These are phyloP conservation scores for Parazoanthus darwini DNA, from an alignment of 92 coral and sea anemone genomes.

Conservation along the genomic window DNA sequence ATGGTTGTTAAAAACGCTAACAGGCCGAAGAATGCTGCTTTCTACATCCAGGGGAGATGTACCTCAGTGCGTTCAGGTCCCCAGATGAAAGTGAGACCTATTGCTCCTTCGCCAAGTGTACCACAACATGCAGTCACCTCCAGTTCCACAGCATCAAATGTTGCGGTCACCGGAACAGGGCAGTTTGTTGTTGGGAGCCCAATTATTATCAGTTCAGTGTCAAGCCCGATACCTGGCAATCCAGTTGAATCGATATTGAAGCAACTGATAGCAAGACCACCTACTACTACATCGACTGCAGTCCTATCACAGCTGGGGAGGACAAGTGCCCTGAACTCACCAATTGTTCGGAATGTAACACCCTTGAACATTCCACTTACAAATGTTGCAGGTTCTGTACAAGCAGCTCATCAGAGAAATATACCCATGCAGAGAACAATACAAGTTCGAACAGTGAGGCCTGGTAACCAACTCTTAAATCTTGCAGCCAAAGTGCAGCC, in stretches of 20 bases:
- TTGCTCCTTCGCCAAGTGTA: background rate
- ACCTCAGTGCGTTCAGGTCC: background rate
- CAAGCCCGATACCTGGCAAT: background rate
- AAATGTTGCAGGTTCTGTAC: background rate
- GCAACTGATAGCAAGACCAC: background rate
- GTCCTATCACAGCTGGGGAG: background rate
- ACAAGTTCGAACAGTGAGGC: background rate
- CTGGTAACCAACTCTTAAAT: background rate
- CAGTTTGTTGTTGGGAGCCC: constrained; percentile 24
- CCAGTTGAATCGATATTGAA: background rate
- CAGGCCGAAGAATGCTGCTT: background rate
- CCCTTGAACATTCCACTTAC: background rate
- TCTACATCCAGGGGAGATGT: background rate
- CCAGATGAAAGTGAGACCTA: background rate
- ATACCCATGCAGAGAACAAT: background rate
- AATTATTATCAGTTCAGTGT: background rate
- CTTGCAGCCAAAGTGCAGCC: background rate
- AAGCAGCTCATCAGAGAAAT: background rate
- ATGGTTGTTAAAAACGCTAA: background rate
- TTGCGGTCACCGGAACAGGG: background rate
- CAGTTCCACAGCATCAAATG: background rate
- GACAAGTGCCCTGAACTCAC: constrained; percentile 22
- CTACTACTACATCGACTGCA: background rate
- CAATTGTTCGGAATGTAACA: background rate
- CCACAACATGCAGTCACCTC: background rate